phyloP scores from a whole-genome alignment of 1,140 invertebrate species.

The Coptotermes formosanus region DNA sequence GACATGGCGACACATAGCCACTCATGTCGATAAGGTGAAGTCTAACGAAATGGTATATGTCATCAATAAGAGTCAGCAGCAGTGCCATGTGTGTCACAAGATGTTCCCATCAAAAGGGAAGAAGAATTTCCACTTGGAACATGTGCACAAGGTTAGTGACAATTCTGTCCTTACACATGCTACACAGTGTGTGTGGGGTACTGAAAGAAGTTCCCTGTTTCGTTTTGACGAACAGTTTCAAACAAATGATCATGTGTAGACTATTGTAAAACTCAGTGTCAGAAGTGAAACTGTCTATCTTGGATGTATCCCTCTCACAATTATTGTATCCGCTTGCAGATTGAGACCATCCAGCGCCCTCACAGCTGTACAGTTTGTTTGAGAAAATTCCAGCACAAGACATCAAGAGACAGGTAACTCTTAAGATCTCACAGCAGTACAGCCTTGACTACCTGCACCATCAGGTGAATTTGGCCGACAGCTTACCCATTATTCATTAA shows the following conservation, averaged over 20 bases:
- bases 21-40: constrained; percentile 19
- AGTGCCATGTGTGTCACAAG: neutral
- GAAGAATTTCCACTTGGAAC: constrained; percentile 11
- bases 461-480: too few species aligned
- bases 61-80: neutral
- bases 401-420: neutral
- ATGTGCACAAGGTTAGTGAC: neutral
- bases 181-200: too few species aligned
- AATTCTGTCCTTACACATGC: neutral
- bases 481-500: too few species aligned
- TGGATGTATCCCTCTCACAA: too few species aligned
- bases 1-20: constrained; percentile 29
- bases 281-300: too few species aligned
- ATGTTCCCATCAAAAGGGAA: neutral
- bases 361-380: neutral
- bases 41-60: neutral
- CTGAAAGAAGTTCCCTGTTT: too few species aligned
- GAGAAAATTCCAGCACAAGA: neutral
- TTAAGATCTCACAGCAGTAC: too few species aligned
- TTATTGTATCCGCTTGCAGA: neutral
- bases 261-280: too few species aligned
- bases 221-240: too few species aligned
- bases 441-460: too few species aligned
- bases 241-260: too few species aligned
- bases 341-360: neutral